phyloP scores from a whole-genome alignment of 2,797 vertebrate species.

The Morus bassanus region DNA sequence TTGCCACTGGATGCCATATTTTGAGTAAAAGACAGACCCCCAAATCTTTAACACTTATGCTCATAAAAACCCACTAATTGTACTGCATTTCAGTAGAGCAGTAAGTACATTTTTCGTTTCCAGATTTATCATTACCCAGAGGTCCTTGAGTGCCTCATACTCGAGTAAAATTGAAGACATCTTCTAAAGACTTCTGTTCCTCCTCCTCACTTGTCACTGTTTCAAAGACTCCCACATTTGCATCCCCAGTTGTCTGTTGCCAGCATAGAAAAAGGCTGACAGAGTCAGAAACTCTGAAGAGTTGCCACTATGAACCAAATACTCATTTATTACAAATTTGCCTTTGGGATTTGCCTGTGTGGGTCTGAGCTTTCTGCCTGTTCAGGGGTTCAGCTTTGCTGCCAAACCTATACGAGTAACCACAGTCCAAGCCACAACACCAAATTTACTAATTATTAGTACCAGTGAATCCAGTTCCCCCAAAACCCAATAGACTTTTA shows the following conservation, averaged over 20 bases:
- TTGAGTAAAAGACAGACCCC: neutral
- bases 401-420: neutral
- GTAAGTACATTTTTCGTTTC: neutral
- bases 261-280: neutral
- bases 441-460: neutral
- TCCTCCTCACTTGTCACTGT: neutral
- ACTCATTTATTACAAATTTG: neutral
- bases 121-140: neutral
- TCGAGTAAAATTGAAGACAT: neutral
- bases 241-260: neutral
- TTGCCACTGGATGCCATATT: slow-evolving; percentile 14
- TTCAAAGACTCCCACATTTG: neutral
- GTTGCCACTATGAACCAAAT: neutral
- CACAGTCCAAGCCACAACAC: neutral
- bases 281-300: neutral
- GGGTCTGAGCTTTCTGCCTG: neutral
- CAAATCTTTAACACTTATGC: neutral
- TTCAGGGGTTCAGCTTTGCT: neutral
- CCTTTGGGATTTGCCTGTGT: neutral
- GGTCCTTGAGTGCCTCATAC: neutral
- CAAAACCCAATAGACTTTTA: neutral
- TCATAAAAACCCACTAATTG: neutral
- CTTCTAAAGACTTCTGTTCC: neutral
- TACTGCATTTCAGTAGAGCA: neutral
- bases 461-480: neutral